Evolutionary conservation across 2,113 vertebrate species (phyloP), one percentile per base, ranked within the genome.

Genomic region (Pao palembangensis): DNA sequence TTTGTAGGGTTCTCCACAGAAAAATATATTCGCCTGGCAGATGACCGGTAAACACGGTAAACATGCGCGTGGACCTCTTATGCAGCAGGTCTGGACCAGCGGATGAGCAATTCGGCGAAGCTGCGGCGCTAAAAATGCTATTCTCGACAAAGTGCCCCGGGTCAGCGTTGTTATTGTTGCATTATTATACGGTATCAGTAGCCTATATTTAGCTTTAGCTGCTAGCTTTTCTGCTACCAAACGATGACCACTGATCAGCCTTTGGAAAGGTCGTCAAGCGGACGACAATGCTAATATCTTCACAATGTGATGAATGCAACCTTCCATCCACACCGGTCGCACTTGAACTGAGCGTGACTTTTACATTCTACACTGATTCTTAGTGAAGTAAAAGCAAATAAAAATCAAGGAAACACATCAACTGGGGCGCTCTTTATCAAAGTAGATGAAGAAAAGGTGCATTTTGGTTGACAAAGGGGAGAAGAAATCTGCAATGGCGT

Each of bases 31-130:
- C 79, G 64, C 63, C 50, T 75, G 71, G 71, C 73, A 86, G 69
- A 78, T 76, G 58, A 85, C 88, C 83, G 81, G 77, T 80, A 87
- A 84, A 87, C 82, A 85, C 82, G 67, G 79, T 76, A 88, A 88
- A 85, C 83, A 81, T 63, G 46, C 58, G 63, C 76, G 71, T 71
- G 74, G 83, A 79, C 76, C 80, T 82, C 73, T 83, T 81, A 66
- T 81, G 46, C 59, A 75, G 64, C 82, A 12, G 31, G 58, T 50
- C 50, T 55, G 51, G 58, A 68, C 62, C 50, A 52, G 16, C 3
- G 16, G 76, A 82, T 77, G 63, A 79, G 81, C 71, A 59, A 79
- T 77, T 71, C 46, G 57, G 61, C 69, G 6, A 64, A 73, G 61
- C 79, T 69, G 61, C 66, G 61, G 67, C 66, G 67, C 70, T n/a